Evolutionary conservation across 2,797 vertebrate genomes (phyloP).

Genomic region (Columba guinea): DNA sequence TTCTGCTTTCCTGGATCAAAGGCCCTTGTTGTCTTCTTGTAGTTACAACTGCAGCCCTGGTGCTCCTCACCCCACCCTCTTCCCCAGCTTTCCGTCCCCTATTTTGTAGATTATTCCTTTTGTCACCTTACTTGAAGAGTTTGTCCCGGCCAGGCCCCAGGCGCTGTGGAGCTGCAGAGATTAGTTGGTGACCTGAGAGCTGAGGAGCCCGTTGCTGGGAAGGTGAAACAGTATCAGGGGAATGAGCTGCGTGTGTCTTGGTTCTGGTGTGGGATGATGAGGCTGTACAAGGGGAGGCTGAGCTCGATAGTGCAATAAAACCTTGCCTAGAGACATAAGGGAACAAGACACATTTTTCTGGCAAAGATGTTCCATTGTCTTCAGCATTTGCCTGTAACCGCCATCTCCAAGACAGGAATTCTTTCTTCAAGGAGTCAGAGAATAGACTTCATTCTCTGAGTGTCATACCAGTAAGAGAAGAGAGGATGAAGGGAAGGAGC

Average conservation of each 20-base stretch:
- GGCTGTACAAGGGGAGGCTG: background rate
- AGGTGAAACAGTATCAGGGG: background rate
- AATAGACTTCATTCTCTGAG: background rate
- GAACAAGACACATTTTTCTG: background rate
- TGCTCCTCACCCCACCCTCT: background rate
- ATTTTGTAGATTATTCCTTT: background rate
- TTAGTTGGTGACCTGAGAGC: background rate
- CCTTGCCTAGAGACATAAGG: background rate
- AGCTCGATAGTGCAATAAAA: background rate
- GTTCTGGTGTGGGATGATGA: background rate
- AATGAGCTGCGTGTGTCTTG: background rate
- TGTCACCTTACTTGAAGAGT: background rate
- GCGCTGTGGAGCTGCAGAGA: background rate
- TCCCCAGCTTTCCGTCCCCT: background rate
- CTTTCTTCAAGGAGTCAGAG: background rate
- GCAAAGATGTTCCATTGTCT: background rate
- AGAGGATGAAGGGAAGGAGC: background rate
- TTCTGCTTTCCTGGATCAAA: background rate
- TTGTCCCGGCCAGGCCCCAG: background rate
- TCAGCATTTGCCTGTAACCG: background rate
- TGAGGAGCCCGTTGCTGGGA: background rate
- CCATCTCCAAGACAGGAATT: background rate
- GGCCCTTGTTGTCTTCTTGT: background rate
- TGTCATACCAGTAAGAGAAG: background rate
- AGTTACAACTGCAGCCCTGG: background rate